phyloP scores from a whole-genome alignment of 2,888 invertebrate genomes.

The Xanthorhoe spadicearia region DNA sequence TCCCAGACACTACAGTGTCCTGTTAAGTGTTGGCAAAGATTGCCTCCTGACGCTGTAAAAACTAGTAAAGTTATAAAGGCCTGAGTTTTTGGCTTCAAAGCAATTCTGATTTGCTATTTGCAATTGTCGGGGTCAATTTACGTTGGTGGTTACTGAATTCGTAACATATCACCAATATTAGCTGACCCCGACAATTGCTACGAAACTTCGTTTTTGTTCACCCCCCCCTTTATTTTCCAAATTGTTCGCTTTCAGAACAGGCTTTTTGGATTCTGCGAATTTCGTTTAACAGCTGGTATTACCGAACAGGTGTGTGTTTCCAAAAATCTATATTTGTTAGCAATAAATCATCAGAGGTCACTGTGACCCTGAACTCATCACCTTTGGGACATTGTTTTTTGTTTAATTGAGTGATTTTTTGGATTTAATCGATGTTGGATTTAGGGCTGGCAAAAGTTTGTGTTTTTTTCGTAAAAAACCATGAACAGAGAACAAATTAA shows the following conservation, averaged over 20 bases:
- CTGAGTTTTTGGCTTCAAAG: no score
- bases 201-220: not conserved
- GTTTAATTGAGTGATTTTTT: slow-evolving; percentile 39
- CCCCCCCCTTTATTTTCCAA: not conserved
- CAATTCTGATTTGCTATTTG: no score
- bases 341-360: slow-evolving; percentile 36
- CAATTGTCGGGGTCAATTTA: no score
- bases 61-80: no score
- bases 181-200: no score
- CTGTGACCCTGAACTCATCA: slow-evolving; percentile 41
- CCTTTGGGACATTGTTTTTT: slow-evolving; percentile 40
- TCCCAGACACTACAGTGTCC: no score
- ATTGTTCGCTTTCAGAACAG: not conserved
- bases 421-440: slow-evolving; percentile 16
- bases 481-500: no score
- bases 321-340: slow-evolving; percentile 22
- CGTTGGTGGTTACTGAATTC: no score
- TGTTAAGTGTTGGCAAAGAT: no score
- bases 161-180: no score
- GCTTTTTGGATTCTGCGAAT: slow-evolving; percentile 8
- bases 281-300: slow-evolving; percentile 22
- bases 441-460: slow-evolving; percentile 27
- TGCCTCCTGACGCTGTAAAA: no score
- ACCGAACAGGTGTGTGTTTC: slow-evolving; percentile 28
- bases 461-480: not conserved